Evolutionary conservation across 2,113 vertebrate genomes (phyloP).

Genomic region (Megalops atlanticus): DNA sequence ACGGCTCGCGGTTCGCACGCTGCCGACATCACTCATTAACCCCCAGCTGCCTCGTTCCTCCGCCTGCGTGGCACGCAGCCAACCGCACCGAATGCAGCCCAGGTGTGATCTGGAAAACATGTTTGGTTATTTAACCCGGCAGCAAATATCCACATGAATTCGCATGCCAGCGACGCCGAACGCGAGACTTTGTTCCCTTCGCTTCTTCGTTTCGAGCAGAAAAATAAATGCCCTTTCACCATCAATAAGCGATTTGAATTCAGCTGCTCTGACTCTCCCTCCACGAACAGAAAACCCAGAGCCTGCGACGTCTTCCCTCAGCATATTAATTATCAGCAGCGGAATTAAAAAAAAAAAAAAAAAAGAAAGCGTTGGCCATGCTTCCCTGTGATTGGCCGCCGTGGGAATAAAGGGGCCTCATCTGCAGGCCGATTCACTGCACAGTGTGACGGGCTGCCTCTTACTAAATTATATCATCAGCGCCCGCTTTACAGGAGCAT

Average conservation of each 20-base stretch:
- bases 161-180: not conserved
- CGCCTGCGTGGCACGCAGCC: too few relatives aligned
- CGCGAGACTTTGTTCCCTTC: not conserved
- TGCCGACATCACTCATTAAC: not conserved
- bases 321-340: not conserved
- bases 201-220: not conserved
- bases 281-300: not conserved
- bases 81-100: too few relatives aligned
- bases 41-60: not conserved
- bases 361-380: too few relatives aligned
- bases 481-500: not conserved
- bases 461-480: not conserved
- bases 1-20: not conserved
- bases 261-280: not conserved
- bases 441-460: not conserved
- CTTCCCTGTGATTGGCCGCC: not conserved
- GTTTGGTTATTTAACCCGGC: too few relatives aligned
- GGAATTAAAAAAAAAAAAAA: not conserved
- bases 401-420: not conserved
- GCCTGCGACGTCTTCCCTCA: not conserved
- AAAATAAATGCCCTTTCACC: not conserved
- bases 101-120: too few relatives aligned
- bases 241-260: not conserved
- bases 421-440: not conserved
- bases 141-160: not conserved